Evolutionary conservation across 2,113 vertebrate genomes (phyloP), one percentile per base, ranked within the genome.

Genomic region (Dryoscopus gambensis): DNA sequence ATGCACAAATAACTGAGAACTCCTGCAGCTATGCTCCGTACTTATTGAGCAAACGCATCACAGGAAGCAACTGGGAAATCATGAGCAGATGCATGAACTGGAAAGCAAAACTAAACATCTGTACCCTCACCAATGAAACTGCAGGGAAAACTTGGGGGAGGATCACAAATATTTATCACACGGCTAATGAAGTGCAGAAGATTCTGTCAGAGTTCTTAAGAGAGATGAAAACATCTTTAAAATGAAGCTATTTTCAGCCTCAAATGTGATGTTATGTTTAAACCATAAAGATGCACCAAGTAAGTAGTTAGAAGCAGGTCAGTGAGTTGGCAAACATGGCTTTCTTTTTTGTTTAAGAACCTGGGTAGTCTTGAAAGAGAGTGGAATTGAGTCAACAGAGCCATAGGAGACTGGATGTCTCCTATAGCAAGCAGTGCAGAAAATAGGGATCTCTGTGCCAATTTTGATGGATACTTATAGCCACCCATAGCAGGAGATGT

Each of bases 321-420:
- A 80, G 4, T 0, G 4, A 63, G 13, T 7, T 63, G 52, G 42
- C 16, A 90, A 88, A 80, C 12, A 9, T 2, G 11, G 23, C 9
- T 74, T 85, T 44, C 33, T 50, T 87, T 91, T 91, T 62, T 73
- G 24, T 69, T 87, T 55, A 65, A 73, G 84, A 80, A 30, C 10
- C 9, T 5, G 0, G 5, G 6, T 60, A 82, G 27, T 20, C 23
- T 28, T 76, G 59, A 79, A 75, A 46, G 40, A 90, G n/a, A 69
- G 3, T 15, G 15, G 19, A 92, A 10, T 24, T 85, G 67, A 71
- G 13, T 53, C 40, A 50, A 7, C 13, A 69, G 46, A 77, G 31
- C 18, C 0, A 0, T 30, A 44, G 73, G 37, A 65, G 42, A n/a
- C 9, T 27, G 28, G 49, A 18, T 1, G 0, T 28, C 28, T 57